A percentile compares a stretch with the other conserved stretches of the same genome.
Evolutionary conservation across 2,888 invertebrate genomes (phyloP).

Genomic region (Abrostola tripartita): DNA sequence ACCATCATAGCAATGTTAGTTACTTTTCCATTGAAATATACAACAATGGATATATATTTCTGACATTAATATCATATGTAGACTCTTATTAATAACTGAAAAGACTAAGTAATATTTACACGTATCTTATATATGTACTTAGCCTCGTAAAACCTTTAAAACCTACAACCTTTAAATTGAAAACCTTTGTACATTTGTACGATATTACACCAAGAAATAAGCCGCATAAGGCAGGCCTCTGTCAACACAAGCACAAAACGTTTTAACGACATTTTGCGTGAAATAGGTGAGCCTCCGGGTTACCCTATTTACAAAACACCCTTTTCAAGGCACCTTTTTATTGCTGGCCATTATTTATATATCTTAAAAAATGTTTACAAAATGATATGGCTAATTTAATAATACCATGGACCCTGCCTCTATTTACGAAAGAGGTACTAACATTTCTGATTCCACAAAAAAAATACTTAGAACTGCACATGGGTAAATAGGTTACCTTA

Average conservation of each 20-base stretch:
- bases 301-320: constrained; percentile 31
- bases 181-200: too few species aligned
- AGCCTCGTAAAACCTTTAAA: too few species aligned
- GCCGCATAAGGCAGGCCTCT: constrained; percentile 6
- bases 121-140: too few species aligned
- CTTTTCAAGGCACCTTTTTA: constrained; percentile 34
- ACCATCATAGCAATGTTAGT: neutral
- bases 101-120: too few species aligned
- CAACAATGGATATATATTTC: too few species aligned
- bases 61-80: too few species aligned
- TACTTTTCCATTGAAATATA: neutral
- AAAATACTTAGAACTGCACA: too few species aligned
- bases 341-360: constrained; percentile 2
- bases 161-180: too few species aligned
- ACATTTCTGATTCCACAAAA: too few species aligned
- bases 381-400: neutral
- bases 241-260: constrained; percentile 27
- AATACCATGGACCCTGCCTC: neutral
- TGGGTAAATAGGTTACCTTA: too few species aligned
- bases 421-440: too few species aligned
- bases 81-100: too few species aligned
- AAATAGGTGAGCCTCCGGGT: constrained; percentile 29
- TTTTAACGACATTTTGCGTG: constrained; percentile 31
- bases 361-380: constrained; percentile 1
- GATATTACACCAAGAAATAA: constrained; percentile 1